Conservation (phyloP, 2,797 vertebrate genomes). For the Macroramphosus scolopax region DNA sequence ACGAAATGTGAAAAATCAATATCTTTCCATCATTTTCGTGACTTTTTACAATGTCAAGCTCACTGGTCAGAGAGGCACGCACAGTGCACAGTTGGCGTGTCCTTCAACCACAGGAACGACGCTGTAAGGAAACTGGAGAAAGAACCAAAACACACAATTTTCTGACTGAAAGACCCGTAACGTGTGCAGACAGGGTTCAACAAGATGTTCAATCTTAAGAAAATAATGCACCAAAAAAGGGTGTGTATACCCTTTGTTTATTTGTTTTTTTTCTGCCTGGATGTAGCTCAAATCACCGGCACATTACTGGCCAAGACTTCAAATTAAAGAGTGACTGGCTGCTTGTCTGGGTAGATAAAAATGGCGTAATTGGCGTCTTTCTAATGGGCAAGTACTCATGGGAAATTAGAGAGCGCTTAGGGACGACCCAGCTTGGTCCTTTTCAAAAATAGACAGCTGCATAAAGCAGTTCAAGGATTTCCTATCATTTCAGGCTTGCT, state of each 20-base stretch:
- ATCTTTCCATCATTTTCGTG: background rate
- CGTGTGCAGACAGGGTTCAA: conserved; percentile 1
- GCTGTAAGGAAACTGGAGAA: conserved; percentile 20
- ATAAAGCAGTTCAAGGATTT: no score
- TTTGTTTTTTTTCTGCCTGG: no score
- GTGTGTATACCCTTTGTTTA: conserved; percentile 18
- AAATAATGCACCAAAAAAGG: no score
- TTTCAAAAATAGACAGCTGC: conserved; percentile 36
- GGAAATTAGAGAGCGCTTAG: conserved; percentile 71
- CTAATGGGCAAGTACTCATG: conserved; percentile 67
- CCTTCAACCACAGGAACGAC: conserved; percentile 52
- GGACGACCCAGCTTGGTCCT: conserved; percentile 17
- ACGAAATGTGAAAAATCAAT: background rate
- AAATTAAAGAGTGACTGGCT: conserved; percentile 72
- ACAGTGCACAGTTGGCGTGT: conserved; percentile 10
- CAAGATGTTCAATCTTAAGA: no score
- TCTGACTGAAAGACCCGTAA: background rate
- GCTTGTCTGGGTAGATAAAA: conserved; percentile 65
- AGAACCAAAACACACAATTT: conserved; percentile 16
- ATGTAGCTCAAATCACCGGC: conserved; percentile 52
- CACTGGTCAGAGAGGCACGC: background rate
- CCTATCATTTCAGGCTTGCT: no score
- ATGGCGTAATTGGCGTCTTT: conserved; percentile 76
- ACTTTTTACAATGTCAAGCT: conserved; percentile 1
- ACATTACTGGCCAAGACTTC: conserved; percentile 31